phyloP scores from a whole-genome alignment of 2,797 vertebrate species.

The Betta splendens region DNA sequence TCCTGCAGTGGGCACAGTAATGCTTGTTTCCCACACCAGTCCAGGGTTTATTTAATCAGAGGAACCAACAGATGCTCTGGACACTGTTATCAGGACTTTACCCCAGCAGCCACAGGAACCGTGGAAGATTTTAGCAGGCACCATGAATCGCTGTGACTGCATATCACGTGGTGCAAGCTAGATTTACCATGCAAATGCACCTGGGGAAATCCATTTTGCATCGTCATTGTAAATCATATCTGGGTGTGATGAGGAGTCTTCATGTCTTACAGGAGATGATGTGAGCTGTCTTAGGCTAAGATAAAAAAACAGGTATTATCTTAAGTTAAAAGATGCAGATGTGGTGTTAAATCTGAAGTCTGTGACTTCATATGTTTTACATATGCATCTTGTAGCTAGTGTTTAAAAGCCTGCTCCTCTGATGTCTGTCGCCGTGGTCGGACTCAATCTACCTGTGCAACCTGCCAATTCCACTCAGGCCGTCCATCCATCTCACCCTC shows the following conservation, averaged over 20 bases:
- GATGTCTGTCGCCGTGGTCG: conserved; percentile 46
- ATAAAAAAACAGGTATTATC: too few relatives aligned
- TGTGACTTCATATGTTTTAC: too few relatives aligned
- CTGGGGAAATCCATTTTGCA: too few relatives aligned
- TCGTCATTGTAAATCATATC: conserved; percentile 4
- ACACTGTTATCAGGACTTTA: conserved; percentile 32
- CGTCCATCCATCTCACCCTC: conserved; percentile 66
- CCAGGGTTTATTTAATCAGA: conserved; percentile 51
- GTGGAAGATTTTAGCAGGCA: conserved; percentile 21
- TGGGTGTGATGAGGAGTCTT: conserved; percentile 13
- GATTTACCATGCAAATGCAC: conserved; percentile 22
- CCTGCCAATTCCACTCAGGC: conserved; percentile 63
- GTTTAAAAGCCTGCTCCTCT: conserved; percentile 8
- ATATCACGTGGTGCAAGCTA: conserved; percentile 15
- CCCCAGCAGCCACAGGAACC: conserved; percentile 1
- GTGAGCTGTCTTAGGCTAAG: too few relatives aligned
- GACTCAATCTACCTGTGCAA: conserved; percentile 61
- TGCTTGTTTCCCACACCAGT: conserved; percentile 49
- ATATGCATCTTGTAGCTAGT: conserved; percentile 18
- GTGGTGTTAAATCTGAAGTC: conserved; percentile 68
- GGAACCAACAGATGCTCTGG: conserved; percentile 38
- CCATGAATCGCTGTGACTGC: neutral
- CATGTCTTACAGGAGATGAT: conserved; percentile 1
- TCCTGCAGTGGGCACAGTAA: conserved; percentile 57
- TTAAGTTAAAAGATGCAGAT: conserved; percentile 69